Conservation (phyloP, 2,797 vertebrate genomes). For the Meda fulgida region DNA sequence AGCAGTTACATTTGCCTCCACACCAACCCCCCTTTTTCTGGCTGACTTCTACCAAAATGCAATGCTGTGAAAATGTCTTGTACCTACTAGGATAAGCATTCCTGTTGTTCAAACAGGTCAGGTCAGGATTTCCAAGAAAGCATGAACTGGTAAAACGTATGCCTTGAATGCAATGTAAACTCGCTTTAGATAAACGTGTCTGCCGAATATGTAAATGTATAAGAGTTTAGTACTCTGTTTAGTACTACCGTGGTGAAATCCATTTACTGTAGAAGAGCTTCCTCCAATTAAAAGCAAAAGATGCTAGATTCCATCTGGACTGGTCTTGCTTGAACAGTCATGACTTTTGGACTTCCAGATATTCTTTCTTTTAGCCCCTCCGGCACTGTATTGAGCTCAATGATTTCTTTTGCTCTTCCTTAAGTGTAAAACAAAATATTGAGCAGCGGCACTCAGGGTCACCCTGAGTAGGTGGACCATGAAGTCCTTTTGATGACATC, state of each 20-base stretch:
- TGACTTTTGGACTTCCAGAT: not conserved
- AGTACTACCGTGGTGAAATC: not conserved
- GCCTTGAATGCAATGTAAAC: not conserved
- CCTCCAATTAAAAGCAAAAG: not conserved
- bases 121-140: not conserved
- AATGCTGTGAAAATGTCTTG: not conserved
- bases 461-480: constrained; percentile 5
- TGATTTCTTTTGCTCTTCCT: constrained; percentile 3
- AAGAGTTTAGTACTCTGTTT: not conserved
- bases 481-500: constrained; percentile 17
- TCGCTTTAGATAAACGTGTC: not conserved
- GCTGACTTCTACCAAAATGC: not conserved
- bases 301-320: not conserved
- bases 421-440: not conserved
- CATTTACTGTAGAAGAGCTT: not conserved
- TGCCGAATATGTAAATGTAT: not conserved
- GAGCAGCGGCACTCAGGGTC: not conserved
- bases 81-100: not conserved
- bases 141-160: not conserved
- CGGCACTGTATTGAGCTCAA: constrained; percentile 5
- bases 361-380: not conserved
- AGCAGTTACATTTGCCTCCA: no score
- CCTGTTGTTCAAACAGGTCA: not conserved
- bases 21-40: no score
- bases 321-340: not conserved